A percentile compares a stretch with the other conserved stretches of the same genome.
These are phyloP conservation scores for Etheostoma perlongum DNA, from an alignment of 2,797 vertebrate genomes.

Conservation along the genomic window DNA sequence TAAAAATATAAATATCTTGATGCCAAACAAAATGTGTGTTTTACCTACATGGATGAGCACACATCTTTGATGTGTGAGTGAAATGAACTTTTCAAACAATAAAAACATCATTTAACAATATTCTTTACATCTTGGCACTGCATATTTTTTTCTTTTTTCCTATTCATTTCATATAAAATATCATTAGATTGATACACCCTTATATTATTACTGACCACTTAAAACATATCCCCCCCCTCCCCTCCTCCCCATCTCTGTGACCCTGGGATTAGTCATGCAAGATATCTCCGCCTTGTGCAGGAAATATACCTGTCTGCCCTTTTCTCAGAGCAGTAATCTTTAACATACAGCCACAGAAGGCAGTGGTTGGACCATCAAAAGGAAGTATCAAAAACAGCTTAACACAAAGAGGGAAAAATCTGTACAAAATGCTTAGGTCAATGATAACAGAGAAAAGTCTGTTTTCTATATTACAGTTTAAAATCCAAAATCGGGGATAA, in stretches of 20 bases:
- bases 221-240: slow-evolving; percentile 69
- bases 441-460: slow-evolving; percentile 90
- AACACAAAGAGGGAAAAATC: slow-evolving; percentile 83
- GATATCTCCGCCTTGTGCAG: slow-evolving; percentile 90
- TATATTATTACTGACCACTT: slow-evolving; percentile 91
- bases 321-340: slow-evolving; percentile 85
- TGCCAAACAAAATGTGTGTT: slow-evolving; percentile 71
- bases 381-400: slow-evolving; percentile 91
- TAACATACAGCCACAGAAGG: slow-evolving; percentile 89
- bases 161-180: slow-evolving; percentile 92
- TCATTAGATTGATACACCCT: slow-evolving; percentile 92
- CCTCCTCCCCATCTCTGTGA: slow-evolving; percentile 76
- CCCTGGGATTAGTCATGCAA: slow-evolving; percentile 94
- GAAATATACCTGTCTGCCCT: slow-evolving; percentile 82
- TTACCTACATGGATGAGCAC: slow-evolving; percentile 70
- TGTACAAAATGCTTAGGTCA: slow-evolving; percentile 95
- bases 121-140: slow-evolving; percentile 98
- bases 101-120: slow-evolving; percentile 88
- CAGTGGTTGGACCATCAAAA: slow-evolving; percentile 90
- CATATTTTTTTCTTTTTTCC: slow-evolving; percentile 87
- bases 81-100: slow-evolving; percentile 83
- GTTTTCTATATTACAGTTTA: slow-evolving; percentile 97
- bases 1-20: slow-evolving; percentile 75
- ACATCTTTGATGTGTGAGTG: slow-evolving; percentile 80
- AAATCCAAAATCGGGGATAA: slow-evolving; percentile 90